Evolutionary conservation across 2,888 invertebrate species (phyloP).

Genomic region (Thera britannica): DNA sequence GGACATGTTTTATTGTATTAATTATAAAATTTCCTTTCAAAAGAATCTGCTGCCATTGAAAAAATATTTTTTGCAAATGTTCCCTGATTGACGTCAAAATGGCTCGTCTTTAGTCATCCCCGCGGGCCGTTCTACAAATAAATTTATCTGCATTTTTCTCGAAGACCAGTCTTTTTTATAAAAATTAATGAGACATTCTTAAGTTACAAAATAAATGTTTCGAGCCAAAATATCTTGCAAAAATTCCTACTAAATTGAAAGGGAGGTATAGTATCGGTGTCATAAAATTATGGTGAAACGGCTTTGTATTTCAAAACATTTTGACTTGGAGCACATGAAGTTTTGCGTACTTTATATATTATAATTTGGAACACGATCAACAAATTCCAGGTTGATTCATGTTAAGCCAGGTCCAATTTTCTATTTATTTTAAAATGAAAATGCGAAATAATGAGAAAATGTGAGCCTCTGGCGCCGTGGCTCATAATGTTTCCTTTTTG

Average conservation of each 20-base stretch:
- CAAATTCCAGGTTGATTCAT: no score
- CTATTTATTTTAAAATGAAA: conserved; percentile 57
- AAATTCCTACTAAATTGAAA: conserved; percentile 35
- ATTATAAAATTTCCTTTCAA: conserved; percentile 6
- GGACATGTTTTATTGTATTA: conserved; percentile 4
- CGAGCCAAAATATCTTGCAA: conserved; percentile 45
- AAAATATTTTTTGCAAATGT: conserved; percentile 41
- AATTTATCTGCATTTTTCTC: conserved; percentile 52
- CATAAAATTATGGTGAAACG: conserved; percentile 24
- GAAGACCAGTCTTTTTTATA: conserved; percentile 48
- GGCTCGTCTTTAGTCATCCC: conserved; percentile 47
- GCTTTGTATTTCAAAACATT: neutral
- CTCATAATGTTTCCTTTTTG: conserved; percentile 73
- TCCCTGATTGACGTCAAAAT: conserved; percentile 55
- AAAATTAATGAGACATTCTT: conserved; percentile 58
- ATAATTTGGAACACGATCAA: no score
- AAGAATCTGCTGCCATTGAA: conserved; percentile 25
- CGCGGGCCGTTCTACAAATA: conserved; percentile 47
- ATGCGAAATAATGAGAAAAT: conserved; percentile 67
- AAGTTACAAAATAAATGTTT: conserved; percentile 48
- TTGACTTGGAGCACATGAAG: neutral
- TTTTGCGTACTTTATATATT: no score
- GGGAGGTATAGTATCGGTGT: conserved; percentile 28
- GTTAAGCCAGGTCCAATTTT: conserved; percentile 48
- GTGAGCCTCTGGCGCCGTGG: conserved; percentile 62